Evolutionary conservation across 1,140 invertebrate genomes (phyloP), one percentile per base, ranked within the genome.

Genomic region (Cydia fagiglandana): DNA sequence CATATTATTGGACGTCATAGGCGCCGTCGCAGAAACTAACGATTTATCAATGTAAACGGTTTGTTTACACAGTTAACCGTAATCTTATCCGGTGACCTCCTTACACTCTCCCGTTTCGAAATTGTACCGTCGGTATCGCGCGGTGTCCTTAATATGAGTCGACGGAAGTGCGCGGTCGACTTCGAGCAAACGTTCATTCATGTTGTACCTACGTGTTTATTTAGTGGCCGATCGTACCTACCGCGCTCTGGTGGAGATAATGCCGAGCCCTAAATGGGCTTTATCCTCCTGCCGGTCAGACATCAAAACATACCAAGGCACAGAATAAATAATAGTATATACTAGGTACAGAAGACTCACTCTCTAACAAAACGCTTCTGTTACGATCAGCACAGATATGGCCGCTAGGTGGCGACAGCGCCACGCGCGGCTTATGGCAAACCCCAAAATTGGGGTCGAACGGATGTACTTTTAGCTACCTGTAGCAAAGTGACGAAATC

Each of bases 1-100:
- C 77, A 83, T 75, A 82, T 83, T 80, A 77, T 82, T 74, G 76
- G 77, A 81, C 80, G 81, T 86, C 83, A 85, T 79, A 86, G 88
- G 88, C 87, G 88, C 85, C 86, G 86, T 84, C 86, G 88, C 86
- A 87, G 86, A 89, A 89, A 89, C 86, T 86, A 88, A 83, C 83
- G 78, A 87, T 84, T 88, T 92, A 92, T 92, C 88, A 90, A 90
- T 88, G 87, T 90, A 88, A 90, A 89, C 88, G 88, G 86, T 89
- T 90, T 91, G 89, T 91, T 92, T 92, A 92, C 89, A 89, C 89
- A 88, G 89, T 89, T 86, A 90, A 86, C 86, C 85, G 89, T 91
- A 91, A 91, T 92, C 89, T 91, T 92, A 92, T 92, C 91, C 88
- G 84, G 84, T 90, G 89, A 91, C 91, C 91, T 88, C 88, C 88